Evolutionary conservation across 2,113 vertebrate species (phyloP), one percentile per base, ranked within the genome.

Genomic region (Theristicus caerulescens): DNA sequence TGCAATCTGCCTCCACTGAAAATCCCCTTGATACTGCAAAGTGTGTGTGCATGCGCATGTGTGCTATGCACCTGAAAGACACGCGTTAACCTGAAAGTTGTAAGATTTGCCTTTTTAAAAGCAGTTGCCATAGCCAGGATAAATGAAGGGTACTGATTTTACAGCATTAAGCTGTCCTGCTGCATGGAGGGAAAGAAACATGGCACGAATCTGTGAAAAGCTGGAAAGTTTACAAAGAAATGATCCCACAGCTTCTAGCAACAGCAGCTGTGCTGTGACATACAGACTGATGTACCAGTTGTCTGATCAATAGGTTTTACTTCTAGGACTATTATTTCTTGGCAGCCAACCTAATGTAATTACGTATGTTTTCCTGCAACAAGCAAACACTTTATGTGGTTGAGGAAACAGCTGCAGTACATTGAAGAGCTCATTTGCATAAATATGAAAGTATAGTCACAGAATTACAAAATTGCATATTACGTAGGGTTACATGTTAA

Each of bases 301-400:
- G 86, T 78, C 91, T 96, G 90, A 97, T 96, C 91, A 94, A 96
- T 97, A 93, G 86, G 71, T 94, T 96, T 96, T 83, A 90, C 95
- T 97, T 97, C 93, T 95, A 95, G 94, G 71, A 93, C 82, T 91
- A 86, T 96, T 96, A 94, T 91, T 96, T 96, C 95, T 97, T 97
- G 97, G 96, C 95, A 96, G 91, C 81, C 71, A 94, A 96, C 78
- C 94, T 97, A 96, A 96, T 54, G 20, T 88, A 94, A 97, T 97
- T 97, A 95, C 2, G 21, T 93, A 17, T 94, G 94, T 97, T 96
- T 96, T 87, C 94, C 90, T 96, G 94, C 93, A 96, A 97, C 86
- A 94, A 92, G 94, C 86, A 93, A 95, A 94, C 93, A 96, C 78
- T 97, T 94, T 47, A 34, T 74, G 78, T 91, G 88, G 73, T 71